These are phyloP conservation scores for Zalophus californianus DNA, from an alignment of 2,797 vertebrate genomes.

Conservation along the genomic window DNA sequence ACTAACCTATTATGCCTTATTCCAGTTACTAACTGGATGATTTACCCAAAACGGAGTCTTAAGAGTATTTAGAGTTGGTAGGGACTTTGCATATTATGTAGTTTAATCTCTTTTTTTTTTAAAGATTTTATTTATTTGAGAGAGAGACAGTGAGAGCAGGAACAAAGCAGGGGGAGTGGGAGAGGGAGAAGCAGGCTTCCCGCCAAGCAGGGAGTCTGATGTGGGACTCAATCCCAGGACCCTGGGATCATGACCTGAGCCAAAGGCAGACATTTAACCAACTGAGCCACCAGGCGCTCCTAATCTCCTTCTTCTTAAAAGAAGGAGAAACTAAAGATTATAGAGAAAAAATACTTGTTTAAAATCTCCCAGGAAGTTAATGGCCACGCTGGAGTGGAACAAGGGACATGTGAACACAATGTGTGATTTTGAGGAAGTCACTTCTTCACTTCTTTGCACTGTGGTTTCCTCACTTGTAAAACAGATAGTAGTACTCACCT, in stretches of 20 bases:
- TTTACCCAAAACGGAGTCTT: neutral
- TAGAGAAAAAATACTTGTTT: neutral
- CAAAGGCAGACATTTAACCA: no score
- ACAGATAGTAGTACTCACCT: neutral
- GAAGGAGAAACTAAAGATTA: slow-evolving; percentile 29
- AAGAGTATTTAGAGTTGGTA: neutral
- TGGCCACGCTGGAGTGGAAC: neutral
- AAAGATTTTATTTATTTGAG: no score
- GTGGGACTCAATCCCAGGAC: no score
- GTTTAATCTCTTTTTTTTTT: neutral
- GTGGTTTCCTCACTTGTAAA: neutral
- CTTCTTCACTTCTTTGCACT: neutral
- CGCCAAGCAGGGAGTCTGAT: no score
- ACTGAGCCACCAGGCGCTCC: no score
- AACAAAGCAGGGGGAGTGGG: no score
- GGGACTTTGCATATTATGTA: neutral
- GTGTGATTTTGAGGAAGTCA: neutral
- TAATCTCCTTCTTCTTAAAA: neutral
- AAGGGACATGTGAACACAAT: neutral
- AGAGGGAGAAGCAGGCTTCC: no score
- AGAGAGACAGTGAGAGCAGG: no score
- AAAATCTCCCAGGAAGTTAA: slow-evolving; percentile 2
- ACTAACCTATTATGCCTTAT: neutral
- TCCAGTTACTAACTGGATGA: slow-evolving; percentile 16
- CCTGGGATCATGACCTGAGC: no score